phyloP scores from a whole-genome alignment of 2,797 vertebrate genomes.

The Gobio occitaniae region DNA sequence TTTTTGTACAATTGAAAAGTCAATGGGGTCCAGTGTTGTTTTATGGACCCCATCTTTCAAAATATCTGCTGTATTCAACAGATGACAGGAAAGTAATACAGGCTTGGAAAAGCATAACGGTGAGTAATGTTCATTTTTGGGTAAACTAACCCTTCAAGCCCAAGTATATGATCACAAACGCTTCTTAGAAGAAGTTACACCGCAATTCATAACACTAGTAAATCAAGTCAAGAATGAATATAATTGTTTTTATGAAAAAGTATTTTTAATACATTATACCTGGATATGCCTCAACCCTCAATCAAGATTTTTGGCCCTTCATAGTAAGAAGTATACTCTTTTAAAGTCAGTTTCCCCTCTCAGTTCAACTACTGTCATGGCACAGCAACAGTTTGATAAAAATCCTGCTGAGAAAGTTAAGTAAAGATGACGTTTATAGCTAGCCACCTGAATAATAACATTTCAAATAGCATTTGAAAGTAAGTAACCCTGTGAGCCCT shows the following conservation, averaged over 20 bases:
- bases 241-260: fast-evolving
- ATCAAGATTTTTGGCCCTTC: background rate
- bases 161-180: background rate
- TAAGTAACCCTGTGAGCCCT: background rate
- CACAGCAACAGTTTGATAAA: background rate
- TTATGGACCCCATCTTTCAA: background rate
- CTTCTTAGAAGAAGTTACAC: background rate
- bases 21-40: background rate
- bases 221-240: background rate
- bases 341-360: background rate
- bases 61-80: background rate
- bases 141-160: background rate
- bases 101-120: background rate
- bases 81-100: background rate
- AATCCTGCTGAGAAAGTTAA: background rate
- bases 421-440: background rate
- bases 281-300: background rate
- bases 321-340: background rate
- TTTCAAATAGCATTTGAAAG: background rate
- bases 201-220: background rate
- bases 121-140: background rate
- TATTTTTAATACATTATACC: background rate
- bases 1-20: background rate
- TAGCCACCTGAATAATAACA: background rate
- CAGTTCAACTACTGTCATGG: slow-evolving; percentile 3